A percentile compares a stretch with the other conserved stretches of the same genome.
Evolutionary conservation across 2,888 invertebrate species (phyloP).

Genomic region (Agrochola macilenta): DNA sequence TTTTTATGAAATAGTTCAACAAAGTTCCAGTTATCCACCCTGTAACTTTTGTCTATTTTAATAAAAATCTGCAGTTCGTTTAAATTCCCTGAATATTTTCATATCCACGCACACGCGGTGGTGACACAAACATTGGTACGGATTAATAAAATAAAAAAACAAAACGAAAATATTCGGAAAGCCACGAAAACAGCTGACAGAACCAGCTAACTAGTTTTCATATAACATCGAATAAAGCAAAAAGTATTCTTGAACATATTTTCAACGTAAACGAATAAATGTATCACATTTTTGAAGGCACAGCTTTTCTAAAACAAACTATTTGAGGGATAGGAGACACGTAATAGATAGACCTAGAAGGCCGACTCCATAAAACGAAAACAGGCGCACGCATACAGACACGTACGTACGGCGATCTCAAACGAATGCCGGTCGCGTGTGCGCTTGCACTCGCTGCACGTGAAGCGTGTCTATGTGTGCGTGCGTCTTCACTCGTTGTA

Average conservation of each 20-base stretch:
- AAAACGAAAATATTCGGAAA: slow-evolving; percentile 2
- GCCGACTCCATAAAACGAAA: background rate
- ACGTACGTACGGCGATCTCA: background rate
- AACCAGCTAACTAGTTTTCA: slow-evolving; percentile 2
- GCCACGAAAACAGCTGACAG: background rate
- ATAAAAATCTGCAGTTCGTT: background rate
- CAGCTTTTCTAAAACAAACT: background rate
- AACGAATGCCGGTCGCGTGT: background rate
- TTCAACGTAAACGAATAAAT: background rate
- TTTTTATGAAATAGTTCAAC: background rate
- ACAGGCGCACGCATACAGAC: background rate
- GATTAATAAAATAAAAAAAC: background rate
- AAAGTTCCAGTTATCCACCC: no score
- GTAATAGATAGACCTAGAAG: background rate
- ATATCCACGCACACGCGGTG: background rate
- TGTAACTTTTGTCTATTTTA: background rate
- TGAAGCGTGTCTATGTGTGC: background rate
- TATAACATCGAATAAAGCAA: slow-evolving; percentile 3
- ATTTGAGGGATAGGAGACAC: background rate
- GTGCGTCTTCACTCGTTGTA: accelerated
- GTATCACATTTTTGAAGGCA: slow-evolving; percentile 1
- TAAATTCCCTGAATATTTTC: slow-evolving; percentile 8
- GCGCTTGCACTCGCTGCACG: background rate
- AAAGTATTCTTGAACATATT: slow-evolving; percentile 22
- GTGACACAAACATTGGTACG: background rate